Base-by-base conservation (phyloP, 2,888 invertebrate genomes). In the Lasioglossum vierecki region DNA sequence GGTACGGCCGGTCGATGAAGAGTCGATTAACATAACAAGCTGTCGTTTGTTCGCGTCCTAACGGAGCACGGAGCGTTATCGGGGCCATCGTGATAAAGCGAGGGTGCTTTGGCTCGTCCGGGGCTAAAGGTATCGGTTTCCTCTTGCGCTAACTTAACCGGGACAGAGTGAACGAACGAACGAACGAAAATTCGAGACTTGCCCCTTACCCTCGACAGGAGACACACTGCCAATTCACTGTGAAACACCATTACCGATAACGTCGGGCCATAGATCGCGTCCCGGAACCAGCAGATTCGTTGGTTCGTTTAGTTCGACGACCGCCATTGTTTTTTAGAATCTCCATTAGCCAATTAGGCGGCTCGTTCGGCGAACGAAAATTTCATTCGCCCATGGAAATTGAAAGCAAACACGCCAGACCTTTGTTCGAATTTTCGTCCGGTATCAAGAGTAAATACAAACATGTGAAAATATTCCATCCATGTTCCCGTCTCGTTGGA, bases 11-110 rank as follows among this genome's bases (percentile, higher is more conserved):
- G 79, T 89, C 92, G 91, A 92, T 92, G 90, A 89, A 90, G 90
- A 91, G 90, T 86, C 91, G 92, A 93, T 93, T 93, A 92, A 91
- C 93, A 92, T 93, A 92, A 92, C 91, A 89, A 90, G 91, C 90
- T 76, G 87, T 83, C 88, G 85, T 83, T 88, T 86, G 85, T 88
- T 90, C 84, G 85, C 85, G 86, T 91, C 77, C 88, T 88, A 89
- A 90, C 87, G 88, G 85, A 82, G 82, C 83, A 84, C 84, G 84
- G 30, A 30, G 88, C 88, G 91, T 86, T 89, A 91, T 91, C 88
- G 91, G 77, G 89, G 88, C 73, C 91, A 92, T 93, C 92, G 88
- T 76, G 91, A 91, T 92, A 91, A 91, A 86, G 83, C 82, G 76
- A 79, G 76, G 84, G 75, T 79, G 71, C 80, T 84, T 72, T 9